Evolutionary conservation across 2,113 vertebrate species (phyloP).

Genomic region (Pleuronectes platessa): DNA sequence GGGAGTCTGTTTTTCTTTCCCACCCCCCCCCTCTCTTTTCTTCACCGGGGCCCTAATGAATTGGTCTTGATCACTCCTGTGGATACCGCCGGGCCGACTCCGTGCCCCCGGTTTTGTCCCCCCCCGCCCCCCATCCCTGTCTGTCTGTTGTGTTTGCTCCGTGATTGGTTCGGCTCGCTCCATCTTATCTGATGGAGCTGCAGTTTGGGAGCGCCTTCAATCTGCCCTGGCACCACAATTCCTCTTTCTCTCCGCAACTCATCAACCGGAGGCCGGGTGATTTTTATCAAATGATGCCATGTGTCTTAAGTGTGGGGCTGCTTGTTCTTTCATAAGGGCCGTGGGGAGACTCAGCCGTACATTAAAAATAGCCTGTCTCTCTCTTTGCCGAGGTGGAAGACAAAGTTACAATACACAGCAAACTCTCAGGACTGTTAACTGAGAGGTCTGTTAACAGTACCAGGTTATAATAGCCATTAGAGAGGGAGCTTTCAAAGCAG

Average conservation of each 20-base stretch:
- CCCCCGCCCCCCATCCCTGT: constrained; percentile 17
- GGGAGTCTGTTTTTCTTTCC: constrained; percentile 42
- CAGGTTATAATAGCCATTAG: constrained; percentile 34
- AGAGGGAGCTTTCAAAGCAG: constrained; percentile 36
- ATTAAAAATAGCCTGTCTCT: constrained; percentile 16
- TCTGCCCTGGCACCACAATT: constrained; percentile 69
- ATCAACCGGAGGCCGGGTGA: constrained; percentile 69
- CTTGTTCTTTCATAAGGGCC: constrained; percentile 54
- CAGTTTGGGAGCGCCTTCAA: constrained; percentile 60
- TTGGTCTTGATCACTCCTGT: constrained; percentile 68
- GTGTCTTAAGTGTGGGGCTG: constrained; percentile 57
- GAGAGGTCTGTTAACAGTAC: constrained; percentile 24
- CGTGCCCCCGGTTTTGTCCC: constrained; percentile 37
- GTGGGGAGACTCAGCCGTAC: constrained; percentile 49
- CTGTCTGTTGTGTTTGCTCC: constrained; percentile 59
- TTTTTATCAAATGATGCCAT: constrained; percentile 77
- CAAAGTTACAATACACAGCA: neutral
- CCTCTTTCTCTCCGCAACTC: constrained; percentile 70
- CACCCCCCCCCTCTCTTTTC: constrained; percentile 30
- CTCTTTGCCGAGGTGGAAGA: neutral
- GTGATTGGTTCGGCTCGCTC: constrained; percentile 66
- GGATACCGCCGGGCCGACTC: constrained; percentile 43
- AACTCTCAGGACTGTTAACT: constrained; percentile 1
- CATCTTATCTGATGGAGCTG: constrained; percentile 72
- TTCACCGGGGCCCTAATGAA: constrained; percentile 66